Base-by-base conservation (phyloP, 2,888 invertebrate genomes). In the Scrobipalpa atriplicella region DNA sequence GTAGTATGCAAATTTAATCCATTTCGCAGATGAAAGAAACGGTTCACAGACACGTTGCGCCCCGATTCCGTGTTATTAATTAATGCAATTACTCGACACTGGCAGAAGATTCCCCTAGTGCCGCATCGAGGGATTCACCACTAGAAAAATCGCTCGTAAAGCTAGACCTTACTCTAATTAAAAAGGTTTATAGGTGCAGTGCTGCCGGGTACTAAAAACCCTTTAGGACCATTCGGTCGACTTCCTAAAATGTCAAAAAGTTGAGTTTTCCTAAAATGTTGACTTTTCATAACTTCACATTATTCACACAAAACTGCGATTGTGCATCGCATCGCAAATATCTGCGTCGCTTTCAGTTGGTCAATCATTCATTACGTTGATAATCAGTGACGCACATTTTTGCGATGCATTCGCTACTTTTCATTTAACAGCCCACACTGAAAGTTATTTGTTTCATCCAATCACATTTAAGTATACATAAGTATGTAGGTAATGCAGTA, bases 71-170 rank as follows among this genome's bases (percentile, higher is more conserved):
- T 79, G 80, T 87, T 86, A 87, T 89, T 87, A 90, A 90, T 90
- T 87, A 80, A 66, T 78, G 82, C 85, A 85, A 89, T 90, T 88
- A 89, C 84, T 89, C 83, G 80, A 78, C 83, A 78, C 77, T 81
- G 80, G 79, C 78, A 78, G 80, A 83, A 88, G 82, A 89, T 88
- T 90, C 86, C 87, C 86, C 84, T 78, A 73, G 86, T 83, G n/a
- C n/a, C n/a, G n/a, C n/a, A n/a, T n/a, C n/a, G 81, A 83, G 85
- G 84, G 87, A 84, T 81, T 82, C 54, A 56, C 38, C 29, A n/a
- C 82, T 84, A 85, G 87, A 90, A 89, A 90, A 90, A 89, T 89
- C 78, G 84, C 80, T 88, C 87, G 86, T 89, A 89, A 88, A 87
- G 83, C 80, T 77, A 75, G 76, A n/a, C n/a, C 77, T 80, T 77